Percentiles rank a stretch among this genome's conserved stretches.
These are phyloP conservation scores for Ascidia mentula DNA, from an alignment of 23 tunicate genomes.

Conservation along the genomic window DNA sequence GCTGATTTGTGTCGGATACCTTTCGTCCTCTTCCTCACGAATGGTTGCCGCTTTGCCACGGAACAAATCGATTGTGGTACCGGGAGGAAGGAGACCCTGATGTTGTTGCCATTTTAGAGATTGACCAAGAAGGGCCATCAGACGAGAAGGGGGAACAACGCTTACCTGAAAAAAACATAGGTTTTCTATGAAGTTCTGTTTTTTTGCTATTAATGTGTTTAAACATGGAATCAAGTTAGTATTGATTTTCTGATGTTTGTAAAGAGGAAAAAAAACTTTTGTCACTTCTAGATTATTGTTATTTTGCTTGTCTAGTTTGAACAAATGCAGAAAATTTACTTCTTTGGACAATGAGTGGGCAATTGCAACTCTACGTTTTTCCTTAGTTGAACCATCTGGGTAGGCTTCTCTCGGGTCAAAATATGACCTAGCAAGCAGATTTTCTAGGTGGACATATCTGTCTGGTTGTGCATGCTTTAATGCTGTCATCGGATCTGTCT, in stretches of 20 bases:
- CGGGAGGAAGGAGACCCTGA: conserved; percentile 94
- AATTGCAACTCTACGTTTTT: conserved; percentile 85
- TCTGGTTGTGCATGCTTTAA: conserved; percentile 94
- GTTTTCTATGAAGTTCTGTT: too few species aligned
- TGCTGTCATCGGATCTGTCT: conserved; percentile 94
- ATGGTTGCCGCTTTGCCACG: conserved; percentile 90
- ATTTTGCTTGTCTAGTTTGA: too few species aligned
- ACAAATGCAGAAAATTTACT: conserved; percentile 18
- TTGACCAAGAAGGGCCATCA: conserved; percentile 95
- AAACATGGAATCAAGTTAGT: too few species aligned
- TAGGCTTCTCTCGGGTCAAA: conserved; percentile 97
- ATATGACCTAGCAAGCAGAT: conserved; percentile 81
- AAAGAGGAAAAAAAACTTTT: not conserved
- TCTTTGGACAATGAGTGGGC: conserved; percentile 91
- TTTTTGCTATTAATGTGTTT: too few species aligned
- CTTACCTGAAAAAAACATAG: conserved; percentile 45
- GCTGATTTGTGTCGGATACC: conserved; percentile 84
- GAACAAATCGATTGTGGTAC: conserved; percentile 92
- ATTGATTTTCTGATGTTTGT: too few species aligned
- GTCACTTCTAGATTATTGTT: not conserved
- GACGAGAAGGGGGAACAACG: conserved; percentile 96
- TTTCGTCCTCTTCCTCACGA: conserved; percentile 90
- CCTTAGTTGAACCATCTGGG: conserved; percentile 93
- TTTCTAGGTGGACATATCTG: conserved; percentile 90
- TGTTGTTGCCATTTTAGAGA: conserved; percentile 97